Evolutionary conservation across 2,888 invertebrate genomes (phyloP).

Genomic region (Gasteruption jaculator): DNA sequence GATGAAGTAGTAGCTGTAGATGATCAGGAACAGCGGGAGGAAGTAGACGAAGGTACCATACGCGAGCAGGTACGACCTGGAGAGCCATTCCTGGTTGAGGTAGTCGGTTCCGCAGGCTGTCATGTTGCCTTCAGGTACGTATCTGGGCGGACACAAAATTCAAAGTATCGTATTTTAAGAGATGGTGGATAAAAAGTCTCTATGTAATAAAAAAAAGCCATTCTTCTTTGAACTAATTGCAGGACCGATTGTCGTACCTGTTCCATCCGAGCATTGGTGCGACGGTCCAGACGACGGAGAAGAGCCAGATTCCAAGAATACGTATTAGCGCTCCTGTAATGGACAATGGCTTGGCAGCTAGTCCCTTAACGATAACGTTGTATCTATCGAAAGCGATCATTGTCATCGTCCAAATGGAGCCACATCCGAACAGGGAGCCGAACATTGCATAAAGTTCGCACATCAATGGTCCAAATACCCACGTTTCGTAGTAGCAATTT

Average conservation of each 20-base stretch:
- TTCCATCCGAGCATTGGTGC: slow-evolving; percentile 87
- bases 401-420: slow-evolving; percentile 90
- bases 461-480: slow-evolving; percentile 66
- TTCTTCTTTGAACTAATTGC: not conserved
- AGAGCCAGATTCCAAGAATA: slow-evolving; percentile 75
- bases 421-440: slow-evolving; percentile 85
- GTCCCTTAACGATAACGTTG: slow-evolving; percentile 88
- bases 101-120: slow-evolving; percentile 91
- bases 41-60: slow-evolving; percentile 79
- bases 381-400: slow-evolving; percentile 90
- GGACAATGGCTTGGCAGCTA: slow-evolving; percentile 80
- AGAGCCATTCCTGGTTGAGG: slow-evolving; percentile 69
- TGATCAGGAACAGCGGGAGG: slow-evolving; percentile 71
- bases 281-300: slow-evolving; percentile 74
- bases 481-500: slow-evolving; percentile 75
- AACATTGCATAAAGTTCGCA: slow-evolving; percentile 84
- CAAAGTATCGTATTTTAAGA: not conserved
- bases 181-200: not conserved
- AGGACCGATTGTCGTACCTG: slow-evolving; percentile 52
- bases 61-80: slow-evolving; percentile 73
- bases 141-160: slow-evolving; percentile 54
- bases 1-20: slow-evolving; percentile 86
- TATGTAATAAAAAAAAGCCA: slow-evolving; percentile 2
- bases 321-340: slow-evolving; percentile 74
- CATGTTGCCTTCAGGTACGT: slow-evolving; percentile 92